Conservation (phyloP, 2,113 vertebrate genomes). For the Rhynchomys soricoides region DNA sequence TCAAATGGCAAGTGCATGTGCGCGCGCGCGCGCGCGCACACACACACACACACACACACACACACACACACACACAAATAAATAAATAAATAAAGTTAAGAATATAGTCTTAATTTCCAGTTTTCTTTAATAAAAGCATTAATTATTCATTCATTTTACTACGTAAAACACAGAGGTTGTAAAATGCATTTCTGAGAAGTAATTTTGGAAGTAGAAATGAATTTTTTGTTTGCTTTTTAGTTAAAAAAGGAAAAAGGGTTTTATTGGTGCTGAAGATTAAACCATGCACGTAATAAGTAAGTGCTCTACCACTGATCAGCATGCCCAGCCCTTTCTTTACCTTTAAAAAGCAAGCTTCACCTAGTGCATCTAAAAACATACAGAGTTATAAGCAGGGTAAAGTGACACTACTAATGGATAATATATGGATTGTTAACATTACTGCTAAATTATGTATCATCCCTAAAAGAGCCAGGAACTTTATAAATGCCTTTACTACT, state of each 20-base stretch:
- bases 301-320: no score
- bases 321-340: background rate
- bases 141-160: conserved; percentile 50
- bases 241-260: background rate
- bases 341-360: conserved; percentile 49
- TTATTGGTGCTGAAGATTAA: background rate
- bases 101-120: no score
- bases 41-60: background rate
- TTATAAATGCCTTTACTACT: conserved; percentile 55
- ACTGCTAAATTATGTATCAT: conserved; percentile 72
- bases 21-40: no score
- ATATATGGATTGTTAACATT: conserved; percentile 67
- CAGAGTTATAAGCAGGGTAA: background rate
- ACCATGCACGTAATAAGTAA: background rate
- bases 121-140: background rate
- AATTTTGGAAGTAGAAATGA: conserved; percentile 56
- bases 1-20: background rate
- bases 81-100: background rate
- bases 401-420: conserved; percentile 47
- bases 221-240: conserved; percentile 42
- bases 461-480: conserved; percentile 60
- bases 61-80: background rate
- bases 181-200: conserved; percentile 17
- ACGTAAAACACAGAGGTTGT: conserved; percentile 18
- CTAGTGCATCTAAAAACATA: conserved; percentile 30